These are phyloP conservation scores for Phymanthus crucifer DNA, from an alignment of 92 coral and sea anemone genomes.

Conservation along the genomic window DNA sequence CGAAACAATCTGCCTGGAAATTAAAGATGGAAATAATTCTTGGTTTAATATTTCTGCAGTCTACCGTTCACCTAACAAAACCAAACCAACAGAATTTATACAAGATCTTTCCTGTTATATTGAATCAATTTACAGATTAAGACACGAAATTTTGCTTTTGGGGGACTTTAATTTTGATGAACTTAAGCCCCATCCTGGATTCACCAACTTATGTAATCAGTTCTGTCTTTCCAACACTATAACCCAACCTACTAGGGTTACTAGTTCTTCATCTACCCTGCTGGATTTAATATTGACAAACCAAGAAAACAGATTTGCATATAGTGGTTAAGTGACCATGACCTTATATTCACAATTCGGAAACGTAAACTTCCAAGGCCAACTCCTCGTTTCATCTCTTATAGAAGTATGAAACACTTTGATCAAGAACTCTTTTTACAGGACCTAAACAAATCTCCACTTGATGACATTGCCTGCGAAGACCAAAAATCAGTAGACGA, in stretches of 20 bases:
- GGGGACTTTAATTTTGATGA: too few species aligned
- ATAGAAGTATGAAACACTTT: constrained; percentile 33
- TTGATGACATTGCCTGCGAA: background rate
- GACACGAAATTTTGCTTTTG: background rate
- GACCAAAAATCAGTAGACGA: constrained; percentile 1
- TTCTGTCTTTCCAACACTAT: constrained; percentile 47
- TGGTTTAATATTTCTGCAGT: background rate
- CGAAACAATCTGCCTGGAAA: constrained; percentile 39
- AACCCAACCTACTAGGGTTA: constrained; percentile 53
- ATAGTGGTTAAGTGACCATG: constrained; percentile 71
- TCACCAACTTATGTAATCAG: constrained; percentile 13
- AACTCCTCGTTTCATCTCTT: constrained; percentile 31
- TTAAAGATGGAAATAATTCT: background rate
- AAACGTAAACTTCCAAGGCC: constrained; percentile 52
- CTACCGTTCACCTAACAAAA: constrained; percentile 20
- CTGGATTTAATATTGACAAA: constrained; percentile 55
- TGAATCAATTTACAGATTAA: constrained; percentile 15
- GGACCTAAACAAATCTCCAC: background rate
- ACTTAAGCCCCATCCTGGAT: background rate
- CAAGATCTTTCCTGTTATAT: constrained; percentile 14
- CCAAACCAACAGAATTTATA: constrained; percentile 11
- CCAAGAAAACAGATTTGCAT: constrained; percentile 58
- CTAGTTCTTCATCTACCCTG: constrained; percentile 34
- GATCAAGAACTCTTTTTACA: constrained; percentile 3
- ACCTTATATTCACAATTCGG: constrained; percentile 51